Conservation (phyloP, 2,113 vertebrate species). For the Rhinichthys klamathensis region DNA sequence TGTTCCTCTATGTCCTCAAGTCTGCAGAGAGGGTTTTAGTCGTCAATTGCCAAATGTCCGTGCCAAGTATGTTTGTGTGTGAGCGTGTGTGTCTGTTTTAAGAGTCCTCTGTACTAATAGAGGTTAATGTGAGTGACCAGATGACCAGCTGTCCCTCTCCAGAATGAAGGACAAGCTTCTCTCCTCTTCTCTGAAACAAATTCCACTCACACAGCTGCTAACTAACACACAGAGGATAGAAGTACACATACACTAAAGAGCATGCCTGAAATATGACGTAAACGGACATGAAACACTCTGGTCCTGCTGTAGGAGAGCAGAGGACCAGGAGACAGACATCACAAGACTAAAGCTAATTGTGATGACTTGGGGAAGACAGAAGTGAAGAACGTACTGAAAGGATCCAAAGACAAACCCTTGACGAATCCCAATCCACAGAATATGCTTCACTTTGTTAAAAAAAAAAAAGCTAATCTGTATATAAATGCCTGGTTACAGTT, state of each 20-base stretch:
- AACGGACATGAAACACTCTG: background rate
- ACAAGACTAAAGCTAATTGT: background rate
- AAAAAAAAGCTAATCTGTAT: no score
- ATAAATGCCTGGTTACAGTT: no score
- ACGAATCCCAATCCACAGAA: background rate
- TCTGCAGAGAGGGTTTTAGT: conserved; percentile 25
- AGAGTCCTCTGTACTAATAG: conserved; percentile 48
- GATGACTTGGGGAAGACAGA: background rate
- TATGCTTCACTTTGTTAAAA: no score
- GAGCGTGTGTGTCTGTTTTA: conserved; percentile 9
- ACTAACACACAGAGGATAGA: conserved; percentile 6
- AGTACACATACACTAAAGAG: background rate
- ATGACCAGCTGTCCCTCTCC: conserved; percentile 47
- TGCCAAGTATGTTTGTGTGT: conserved; percentile 18
- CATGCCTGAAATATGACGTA: background rate
- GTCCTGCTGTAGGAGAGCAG: background rate
- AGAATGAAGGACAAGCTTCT: conserved; percentile 21
- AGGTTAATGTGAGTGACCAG: conserved; percentile 49
- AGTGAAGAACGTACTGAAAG: background rate
- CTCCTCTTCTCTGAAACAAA: conserved; percentile 9
- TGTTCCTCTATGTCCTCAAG: conserved; percentile 17
- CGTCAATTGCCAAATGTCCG: background rate
- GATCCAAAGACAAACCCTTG: background rate
- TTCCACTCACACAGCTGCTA: conserved; percentile 24
- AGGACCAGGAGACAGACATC: background rate